Evolutionary conservation across 1,140 invertebrate genomes (phyloP).

Genomic region (Macrobrachium rosenbergii): DNA sequence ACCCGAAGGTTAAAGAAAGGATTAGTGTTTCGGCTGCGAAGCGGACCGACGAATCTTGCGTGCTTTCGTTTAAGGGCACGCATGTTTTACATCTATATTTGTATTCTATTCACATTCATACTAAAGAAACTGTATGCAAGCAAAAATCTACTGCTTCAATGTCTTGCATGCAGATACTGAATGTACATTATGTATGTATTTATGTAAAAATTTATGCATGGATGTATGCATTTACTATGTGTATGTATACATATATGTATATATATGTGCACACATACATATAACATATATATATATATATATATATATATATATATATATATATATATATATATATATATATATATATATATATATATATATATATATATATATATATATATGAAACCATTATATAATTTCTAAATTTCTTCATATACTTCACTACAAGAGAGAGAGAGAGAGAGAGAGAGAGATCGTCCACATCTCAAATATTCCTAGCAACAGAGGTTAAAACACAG

Average conservation of each 20-base stretch:
- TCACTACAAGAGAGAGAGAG: background rate
- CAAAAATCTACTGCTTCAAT: too few relatives aligned
- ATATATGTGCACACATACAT: too few relatives aligned
- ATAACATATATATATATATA: slow-evolving; percentile 3
- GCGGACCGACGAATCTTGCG: background rate
- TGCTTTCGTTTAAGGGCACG: too few relatives aligned
- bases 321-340: slow-evolving; percentile 17
- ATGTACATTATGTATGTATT: slow-evolving; percentile 16
- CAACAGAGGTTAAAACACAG: background rate
- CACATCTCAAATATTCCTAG: too few relatives aligned
- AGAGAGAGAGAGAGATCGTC: background rate
- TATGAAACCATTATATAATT: background rate
- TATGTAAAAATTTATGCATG: background rate
- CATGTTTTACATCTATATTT: too few relatives aligned
- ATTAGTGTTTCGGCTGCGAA: background rate
- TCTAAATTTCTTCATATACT: background rate
- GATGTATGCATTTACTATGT: too few relatives aligned
- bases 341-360: slow-evolving; percentile 24
- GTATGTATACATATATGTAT: slow-evolving; percentile 14
- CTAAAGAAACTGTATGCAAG: too few relatives aligned
- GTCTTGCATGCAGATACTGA: background rate
- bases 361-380: background rate
- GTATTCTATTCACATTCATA: too few relatives aligned
- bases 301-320: slow-evolving; percentile 13
- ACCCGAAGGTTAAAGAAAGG: background rate